Evolutionary conservation across 2,113 vertebrate species (phyloP), one percentile per base, ranked within the genome.

Genomic region (Amphiprion percula): DNA sequence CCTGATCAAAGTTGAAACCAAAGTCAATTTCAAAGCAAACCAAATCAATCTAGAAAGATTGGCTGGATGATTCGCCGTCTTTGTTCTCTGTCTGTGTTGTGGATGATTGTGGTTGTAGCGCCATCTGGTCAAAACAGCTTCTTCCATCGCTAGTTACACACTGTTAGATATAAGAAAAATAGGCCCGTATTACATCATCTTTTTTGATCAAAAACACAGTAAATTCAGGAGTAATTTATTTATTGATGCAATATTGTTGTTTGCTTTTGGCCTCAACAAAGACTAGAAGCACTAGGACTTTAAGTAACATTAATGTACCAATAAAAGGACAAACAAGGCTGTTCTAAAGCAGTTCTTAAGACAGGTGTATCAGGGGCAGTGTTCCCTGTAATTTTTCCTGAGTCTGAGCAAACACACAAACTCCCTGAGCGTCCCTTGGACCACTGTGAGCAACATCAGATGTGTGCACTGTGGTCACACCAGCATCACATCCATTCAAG

Each of bases 1-100:
- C 55, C 28, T 83, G 66, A 91, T 91, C 76, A 87, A 84, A 88
- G 77, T 81, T 86, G 53, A 85, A 87, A 68, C 69, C 69, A 85
- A 82, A 82, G 59, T 83, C 78, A 68, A 65, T 83, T 77, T 87
- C 68, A 75, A 83, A 68, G 67, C 64, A 68, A 71, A 68, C 54
- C 58, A 61, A 79, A 76, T 83, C 74, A 82, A 59, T 84, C 41
- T 63, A 24, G 55, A 76, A 63, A 76, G 68, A 83, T 26, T 66
- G 61, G 2, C 15, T 14, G 17, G 74, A 59, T 44, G 79, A 77
- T 77, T 76, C 68, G 4, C 28, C 10, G 24, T 19, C 49, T 80
- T 84, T 87, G 56, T 72, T 82, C 47, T 56, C 30, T 24, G 37
- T 23, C 62, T 64, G 16, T 49, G 56, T 74, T 80, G 46, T 33